phyloP scores from a whole-genome alignment of 2,888 invertebrate species.

The Tanypteryx hageni region DNA sequence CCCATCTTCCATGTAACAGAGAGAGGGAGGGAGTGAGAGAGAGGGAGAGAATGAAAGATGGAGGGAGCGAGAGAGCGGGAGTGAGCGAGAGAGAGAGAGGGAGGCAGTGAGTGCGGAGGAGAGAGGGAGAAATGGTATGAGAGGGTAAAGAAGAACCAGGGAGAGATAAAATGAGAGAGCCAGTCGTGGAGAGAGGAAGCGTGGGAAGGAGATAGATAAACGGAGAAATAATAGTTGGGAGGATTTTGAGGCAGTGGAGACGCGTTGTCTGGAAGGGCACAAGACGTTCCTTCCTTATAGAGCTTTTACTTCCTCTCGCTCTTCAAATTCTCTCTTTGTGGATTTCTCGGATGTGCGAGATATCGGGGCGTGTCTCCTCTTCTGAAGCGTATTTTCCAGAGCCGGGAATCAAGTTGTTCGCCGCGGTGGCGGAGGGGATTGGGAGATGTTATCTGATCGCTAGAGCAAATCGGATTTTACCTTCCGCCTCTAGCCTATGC shows the following conservation, averaged over 20 bases:
- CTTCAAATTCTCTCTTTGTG: neutral
- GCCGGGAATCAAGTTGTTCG: neutral
- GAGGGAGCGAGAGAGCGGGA: too few relatives aligned
- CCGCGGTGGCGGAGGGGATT: neutral
- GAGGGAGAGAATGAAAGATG: too few relatives aligned
- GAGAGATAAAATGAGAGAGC: too few relatives aligned
- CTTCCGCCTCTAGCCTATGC: neutral
- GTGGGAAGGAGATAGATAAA: too few relatives aligned
- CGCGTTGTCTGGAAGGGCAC: conserved; percentile 2
- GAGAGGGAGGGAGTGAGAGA: too few relatives aligned
- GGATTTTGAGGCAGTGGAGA: neutral
- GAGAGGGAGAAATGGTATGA: too few relatives aligned
- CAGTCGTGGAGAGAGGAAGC: too few relatives aligned
- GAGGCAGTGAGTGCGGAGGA: too few relatives aligned
- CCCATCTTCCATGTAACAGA: too few relatives aligned
- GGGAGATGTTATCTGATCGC: neutral
- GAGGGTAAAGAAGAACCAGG: too few relatives aligned
- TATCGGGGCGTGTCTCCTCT: neutral
- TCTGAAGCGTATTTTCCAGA: neutral
- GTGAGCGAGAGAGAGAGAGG: too few relatives aligned
- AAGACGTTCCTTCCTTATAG: neutral
- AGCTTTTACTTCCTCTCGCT: neutral
- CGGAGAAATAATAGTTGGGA: neutral
- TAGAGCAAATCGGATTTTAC: conserved; percentile 33
- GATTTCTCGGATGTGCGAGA: too few relatives aligned